Percentiles rank a stretch among this genome's conserved stretches.
Conservation (phyloP, 2,888 invertebrate species). For the Empis livida region DNA sequence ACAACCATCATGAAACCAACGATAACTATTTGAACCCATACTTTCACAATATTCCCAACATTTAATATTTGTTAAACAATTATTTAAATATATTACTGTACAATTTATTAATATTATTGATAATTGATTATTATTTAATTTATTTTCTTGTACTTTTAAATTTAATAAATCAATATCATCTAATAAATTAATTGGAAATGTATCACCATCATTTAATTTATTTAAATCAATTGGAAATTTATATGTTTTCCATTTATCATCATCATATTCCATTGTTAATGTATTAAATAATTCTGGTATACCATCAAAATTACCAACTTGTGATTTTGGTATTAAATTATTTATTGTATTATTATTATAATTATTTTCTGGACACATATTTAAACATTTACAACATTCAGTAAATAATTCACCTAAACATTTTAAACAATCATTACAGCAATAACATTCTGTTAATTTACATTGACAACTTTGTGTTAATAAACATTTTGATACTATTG, state of each 20-base stretch:
- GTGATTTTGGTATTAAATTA: conserved; percentile 50
- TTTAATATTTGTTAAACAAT: conserved; percentile 25
- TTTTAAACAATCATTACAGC: conserved; percentile 82
- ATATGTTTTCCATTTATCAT: conserved; percentile 26
- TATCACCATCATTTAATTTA: neutral
- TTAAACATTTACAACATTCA: conserved; percentile 50
- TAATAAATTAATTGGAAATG: neutral
- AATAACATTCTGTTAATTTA: conserved; percentile 75
- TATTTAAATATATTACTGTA: conserved; percentile 29
- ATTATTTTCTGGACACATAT: conserved; percentile 65
- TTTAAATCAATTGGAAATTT: conserved; percentile 19
- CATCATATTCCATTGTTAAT: conserved; percentile 48
- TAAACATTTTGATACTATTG: conserved; percentile 91
- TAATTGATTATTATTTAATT: conserved; percentile 10
- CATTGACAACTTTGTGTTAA: conserved; percentile 91
- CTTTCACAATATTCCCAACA: conserved; percentile 29
- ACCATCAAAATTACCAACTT: conserved; percentile 62
- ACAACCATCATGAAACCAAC: conserved; percentile 92
- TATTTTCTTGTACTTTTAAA: conserved; percentile 1
- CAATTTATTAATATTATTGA: conserved; percentile 18
- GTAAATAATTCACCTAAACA: conserved; percentile 78
- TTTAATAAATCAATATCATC: neutral
- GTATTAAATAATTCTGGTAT: conserved; percentile 71
- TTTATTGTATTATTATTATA: conserved; percentile 41
- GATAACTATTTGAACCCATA: conserved; percentile 41